Evolutionary conservation across 2,888 invertebrate species (phyloP).

Genomic region (Cremastinae sp.): DNA sequence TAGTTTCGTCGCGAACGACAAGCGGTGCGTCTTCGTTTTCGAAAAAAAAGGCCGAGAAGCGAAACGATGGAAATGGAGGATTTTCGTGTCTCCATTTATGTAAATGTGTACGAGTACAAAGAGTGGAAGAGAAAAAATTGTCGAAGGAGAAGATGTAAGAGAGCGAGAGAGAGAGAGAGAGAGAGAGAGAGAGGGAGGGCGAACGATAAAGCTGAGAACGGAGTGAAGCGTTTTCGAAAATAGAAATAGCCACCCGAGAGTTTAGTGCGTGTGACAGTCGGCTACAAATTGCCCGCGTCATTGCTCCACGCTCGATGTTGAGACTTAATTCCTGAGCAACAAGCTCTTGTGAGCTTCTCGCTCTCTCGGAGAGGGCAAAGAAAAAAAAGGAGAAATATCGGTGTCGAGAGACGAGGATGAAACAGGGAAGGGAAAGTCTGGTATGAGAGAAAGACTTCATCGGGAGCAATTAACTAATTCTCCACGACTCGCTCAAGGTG

Average conservation of each 20-base stretch:
- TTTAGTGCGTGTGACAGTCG: slow-evolving; percentile 72
- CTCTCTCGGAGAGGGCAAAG: slow-evolving; percentile 22
- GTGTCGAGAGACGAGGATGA: slow-evolving; percentile 36
- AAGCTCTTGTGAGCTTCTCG: slow-evolving; percentile 17
- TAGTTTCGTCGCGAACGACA: slow-evolving; percentile 50
- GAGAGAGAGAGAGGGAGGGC: slow-evolving; percentile 13
- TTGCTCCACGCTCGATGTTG: slow-evolving; percentile 67
- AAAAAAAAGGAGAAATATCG: slow-evolving; percentile 18
- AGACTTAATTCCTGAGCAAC: slow-evolving; percentile 6
- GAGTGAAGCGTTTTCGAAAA: slow-evolving; percentile 71
- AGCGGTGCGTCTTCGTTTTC: slow-evolving; percentile 53
- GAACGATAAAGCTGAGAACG: slow-evolving; percentile 37
- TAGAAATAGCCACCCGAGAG: slow-evolving; percentile 73
- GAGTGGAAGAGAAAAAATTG: slow-evolving; percentile 46
- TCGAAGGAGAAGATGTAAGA: slow-evolving; percentile 43
- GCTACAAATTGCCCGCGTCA: slow-evolving; percentile 79
- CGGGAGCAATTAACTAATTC: slow-evolving; percentile 67
- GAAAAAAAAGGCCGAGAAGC: slow-evolving; percentile 35
- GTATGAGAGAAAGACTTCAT: slow-evolving; percentile 37
- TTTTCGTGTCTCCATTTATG: slow-evolving; percentile 18
- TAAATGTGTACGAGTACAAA: slow-evolving; percentile 12
- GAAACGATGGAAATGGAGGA: slow-evolving; percentile 36
- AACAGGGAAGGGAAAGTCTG: slow-evolving; percentile 14
- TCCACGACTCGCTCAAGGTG: slow-evolving; percentile 61
- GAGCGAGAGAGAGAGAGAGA: slow-evolving; percentile 20